phyloP scores from a whole-genome alignment of 2,888 invertebrate genomes.

The Labia minor region DNA sequence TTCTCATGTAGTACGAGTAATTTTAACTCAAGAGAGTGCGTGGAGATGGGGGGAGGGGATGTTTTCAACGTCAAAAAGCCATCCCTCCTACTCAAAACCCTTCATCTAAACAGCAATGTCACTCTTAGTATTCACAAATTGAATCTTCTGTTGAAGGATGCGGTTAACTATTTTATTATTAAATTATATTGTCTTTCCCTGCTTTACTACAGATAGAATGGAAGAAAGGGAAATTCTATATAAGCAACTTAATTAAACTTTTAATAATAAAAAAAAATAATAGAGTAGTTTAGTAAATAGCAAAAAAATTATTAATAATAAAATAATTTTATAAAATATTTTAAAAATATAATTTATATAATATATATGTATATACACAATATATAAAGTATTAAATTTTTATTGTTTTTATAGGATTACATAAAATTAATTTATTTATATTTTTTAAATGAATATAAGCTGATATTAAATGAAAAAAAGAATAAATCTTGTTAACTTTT shows the following conservation, averaged over 20 bases:
- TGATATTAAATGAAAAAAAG: too few relatives aligned
- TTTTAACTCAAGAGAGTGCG: neutral
- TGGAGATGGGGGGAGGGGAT: neutral
- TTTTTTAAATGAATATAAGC: too few relatives aligned
- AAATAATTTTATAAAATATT: neutral
- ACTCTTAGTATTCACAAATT: neutral
- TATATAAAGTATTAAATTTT: too few relatives aligned
- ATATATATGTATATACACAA: too few relatives aligned
- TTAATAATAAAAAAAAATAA: neutral
- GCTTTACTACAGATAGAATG: neutral
- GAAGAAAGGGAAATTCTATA: neutral
- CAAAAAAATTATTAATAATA: neutral
- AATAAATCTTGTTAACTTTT: too few relatives aligned
- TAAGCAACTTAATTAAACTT: neutral
- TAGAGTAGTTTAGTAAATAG: neutral
- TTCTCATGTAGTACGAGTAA: too few relatives aligned
- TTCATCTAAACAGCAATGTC: neutral
- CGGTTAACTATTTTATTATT: conserved; percentile 1
- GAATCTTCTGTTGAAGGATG: neutral
- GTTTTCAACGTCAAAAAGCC: neutral
- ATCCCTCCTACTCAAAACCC: neutral
- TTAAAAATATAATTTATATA: too few relatives aligned
- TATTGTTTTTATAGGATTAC: too few relatives aligned
- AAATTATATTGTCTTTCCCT: neutral
- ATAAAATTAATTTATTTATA: too few relatives aligned